Evolutionary conservation across 2,113 vertebrate species (phyloP).

Genomic region (Rattus norvegicus): DNA sequence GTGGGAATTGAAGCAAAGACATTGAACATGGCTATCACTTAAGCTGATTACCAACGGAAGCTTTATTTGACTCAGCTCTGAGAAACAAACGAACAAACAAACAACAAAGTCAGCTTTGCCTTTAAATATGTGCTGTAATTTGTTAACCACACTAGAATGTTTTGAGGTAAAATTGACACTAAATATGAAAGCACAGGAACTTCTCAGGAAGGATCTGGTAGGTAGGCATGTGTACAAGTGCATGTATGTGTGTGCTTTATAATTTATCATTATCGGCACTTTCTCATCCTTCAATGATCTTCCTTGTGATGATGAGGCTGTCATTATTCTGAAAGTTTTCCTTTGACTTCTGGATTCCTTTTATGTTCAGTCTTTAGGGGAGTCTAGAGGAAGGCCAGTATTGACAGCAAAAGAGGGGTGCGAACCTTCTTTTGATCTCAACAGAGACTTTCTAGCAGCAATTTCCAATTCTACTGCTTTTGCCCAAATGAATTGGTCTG

Average conservation of each 20-base stretch:
- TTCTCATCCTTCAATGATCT: not conserved
- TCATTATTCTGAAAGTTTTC: not conserved
- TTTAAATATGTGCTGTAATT: not conserved
- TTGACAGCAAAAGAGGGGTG: not conserved
- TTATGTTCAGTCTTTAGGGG: not conserved
- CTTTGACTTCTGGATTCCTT: not conserved
- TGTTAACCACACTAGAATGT: not conserved
- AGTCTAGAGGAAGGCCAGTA: not conserved
- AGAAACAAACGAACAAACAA: not conserved
- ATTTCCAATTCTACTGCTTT: not conserved
- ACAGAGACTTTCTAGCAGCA: not conserved
- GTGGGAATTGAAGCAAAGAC: not conserved
- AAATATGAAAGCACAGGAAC: not conserved
- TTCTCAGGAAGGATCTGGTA: not conserved
- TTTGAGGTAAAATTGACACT: not conserved
- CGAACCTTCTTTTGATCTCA: not conserved
- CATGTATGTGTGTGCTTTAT: not conserved
- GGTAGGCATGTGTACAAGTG: not conserved
- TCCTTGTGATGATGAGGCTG: not conserved
- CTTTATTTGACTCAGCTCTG: not conserved
- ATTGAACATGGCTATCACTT: not conserved
- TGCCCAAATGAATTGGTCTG: not conserved
- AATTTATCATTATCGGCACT: not conserved
- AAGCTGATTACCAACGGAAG: not conserved
- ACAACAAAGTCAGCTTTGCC: not conserved